Conservation (phyloP, 2,888 invertebrate species). For the Elegia similella region DNA sequence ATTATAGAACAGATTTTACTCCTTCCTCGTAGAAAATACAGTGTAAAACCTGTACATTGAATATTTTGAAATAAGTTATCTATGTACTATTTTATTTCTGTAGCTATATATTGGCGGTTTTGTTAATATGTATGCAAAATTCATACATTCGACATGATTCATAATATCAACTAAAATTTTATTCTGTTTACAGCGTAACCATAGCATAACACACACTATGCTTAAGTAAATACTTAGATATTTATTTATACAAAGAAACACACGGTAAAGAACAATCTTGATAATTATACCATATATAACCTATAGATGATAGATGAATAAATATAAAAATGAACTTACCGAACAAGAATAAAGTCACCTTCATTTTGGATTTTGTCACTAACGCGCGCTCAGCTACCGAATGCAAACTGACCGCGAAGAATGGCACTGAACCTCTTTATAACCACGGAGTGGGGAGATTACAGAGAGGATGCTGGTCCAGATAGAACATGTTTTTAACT, state of each 20-base stretch:
- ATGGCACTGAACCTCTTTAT: constrained; percentile 45
- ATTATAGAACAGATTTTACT: no score
- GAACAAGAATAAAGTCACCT: constrained; percentile 57
- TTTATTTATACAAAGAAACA: not conserved
- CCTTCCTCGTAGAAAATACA: no score
- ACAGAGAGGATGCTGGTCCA: constrained; percentile 6
- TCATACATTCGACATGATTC: no score
- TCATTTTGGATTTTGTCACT: constrained; percentile 49
- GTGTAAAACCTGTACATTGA: no score
- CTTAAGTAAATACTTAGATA: not conserved
- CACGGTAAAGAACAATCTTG: not conserved
- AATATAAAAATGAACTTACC: constrained; percentile 47
- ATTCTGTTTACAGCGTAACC: constrained; percentile 10
- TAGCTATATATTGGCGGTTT: not conserved
- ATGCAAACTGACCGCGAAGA: constrained; percentile 45
- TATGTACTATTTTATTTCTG: no score
- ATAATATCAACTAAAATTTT: not conserved
- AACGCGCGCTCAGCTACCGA: constrained; percentile 39
- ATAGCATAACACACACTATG: no score
- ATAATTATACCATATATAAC: not conserved
- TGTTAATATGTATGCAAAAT: no score
- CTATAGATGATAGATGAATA: not conserved
- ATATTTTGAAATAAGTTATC: no score
- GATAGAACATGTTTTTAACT: constrained; percentile 14
- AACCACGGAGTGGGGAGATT: constrained; percentile 41